Conservation (phyloP, 2,888 invertebrate species). For the Thecophora atra region DNA sequence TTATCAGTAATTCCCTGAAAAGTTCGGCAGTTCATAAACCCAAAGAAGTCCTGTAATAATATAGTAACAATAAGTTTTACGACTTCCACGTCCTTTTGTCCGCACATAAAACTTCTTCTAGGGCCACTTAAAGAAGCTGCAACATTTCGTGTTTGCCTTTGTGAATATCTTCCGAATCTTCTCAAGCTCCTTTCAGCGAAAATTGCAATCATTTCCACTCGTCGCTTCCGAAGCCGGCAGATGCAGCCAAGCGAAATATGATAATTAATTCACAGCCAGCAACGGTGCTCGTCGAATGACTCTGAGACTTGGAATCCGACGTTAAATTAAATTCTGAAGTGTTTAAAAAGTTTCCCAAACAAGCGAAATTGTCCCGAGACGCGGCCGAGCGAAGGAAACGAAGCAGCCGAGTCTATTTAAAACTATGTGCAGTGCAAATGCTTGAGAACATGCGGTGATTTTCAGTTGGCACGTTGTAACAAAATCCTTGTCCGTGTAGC, state of each 20-base stretch:
- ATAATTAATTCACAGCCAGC: conserved; percentile 27
- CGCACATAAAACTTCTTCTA: not conserved
- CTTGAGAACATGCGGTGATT: too few species aligned
- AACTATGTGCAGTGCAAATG: too few species aligned
- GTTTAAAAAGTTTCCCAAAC: conserved; percentile 21
- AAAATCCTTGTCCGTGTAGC: not conserved
- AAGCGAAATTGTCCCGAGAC: conserved; percentile 9
- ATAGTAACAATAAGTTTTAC: too few species aligned
- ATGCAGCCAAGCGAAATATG: conserved; percentile 15
- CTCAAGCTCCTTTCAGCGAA: conserved; percentile 13
- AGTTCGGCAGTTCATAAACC: too few species aligned
- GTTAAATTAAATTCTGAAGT: conserved; percentile 33
- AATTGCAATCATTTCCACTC: not conserved
- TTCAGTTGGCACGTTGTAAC: not conserved
- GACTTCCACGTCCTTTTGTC: too few species aligned
- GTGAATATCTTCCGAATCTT: conserved; percentile 15
- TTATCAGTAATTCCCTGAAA: too few species aligned
- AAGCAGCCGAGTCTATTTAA: too few species aligned
- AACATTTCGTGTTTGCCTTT: conserved; percentile 11
- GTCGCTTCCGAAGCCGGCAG: not conserved
- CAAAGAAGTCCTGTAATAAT: too few species aligned
- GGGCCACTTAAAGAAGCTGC: not conserved
- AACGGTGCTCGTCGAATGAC: not conserved
- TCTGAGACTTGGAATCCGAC: conserved; percentile 1
- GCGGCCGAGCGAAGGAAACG: too few species aligned